These are phyloP conservation scores for Axis porcinus DNA, from an alignment of 2,113 vertebrate genomes.

Conservation along the genomic window DNA sequence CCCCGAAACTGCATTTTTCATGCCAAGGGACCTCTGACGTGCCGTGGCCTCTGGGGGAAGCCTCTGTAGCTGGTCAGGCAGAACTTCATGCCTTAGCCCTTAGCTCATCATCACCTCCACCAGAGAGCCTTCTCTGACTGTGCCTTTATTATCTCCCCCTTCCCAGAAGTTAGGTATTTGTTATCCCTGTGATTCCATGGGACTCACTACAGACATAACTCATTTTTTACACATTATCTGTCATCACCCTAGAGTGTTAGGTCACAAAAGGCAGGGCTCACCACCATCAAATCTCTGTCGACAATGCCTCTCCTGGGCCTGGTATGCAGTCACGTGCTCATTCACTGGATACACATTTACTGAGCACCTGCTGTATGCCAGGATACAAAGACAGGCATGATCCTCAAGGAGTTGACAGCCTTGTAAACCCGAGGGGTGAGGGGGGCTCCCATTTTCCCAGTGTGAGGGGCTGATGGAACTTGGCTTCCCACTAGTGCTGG, in stretches of 20 bases:
- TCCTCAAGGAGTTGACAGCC: background rate
- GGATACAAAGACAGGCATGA: background rate
- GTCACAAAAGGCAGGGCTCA: background rate
- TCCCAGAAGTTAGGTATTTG: background rate
- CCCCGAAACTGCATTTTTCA: background rate
- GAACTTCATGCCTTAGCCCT: background rate
- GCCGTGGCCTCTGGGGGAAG: background rate
- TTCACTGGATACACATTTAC: background rate
- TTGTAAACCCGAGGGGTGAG: background rate
- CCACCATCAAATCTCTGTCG: background rate
- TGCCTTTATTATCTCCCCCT: background rate
- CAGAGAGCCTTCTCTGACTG: background rate
- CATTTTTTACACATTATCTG: background rate
- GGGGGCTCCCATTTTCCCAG: background rate
- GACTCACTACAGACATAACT: background rate
- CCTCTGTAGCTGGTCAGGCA: background rate
- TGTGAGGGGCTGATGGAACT: background rate
- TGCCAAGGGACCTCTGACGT: background rate
- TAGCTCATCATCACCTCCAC: background rate
- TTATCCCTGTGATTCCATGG: background rate
- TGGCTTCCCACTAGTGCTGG: background rate
- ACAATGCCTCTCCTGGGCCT: background rate
- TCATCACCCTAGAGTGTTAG: background rate
- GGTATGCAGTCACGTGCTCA: background rate
- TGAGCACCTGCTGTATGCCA: background rate